These are phyloP conservation scores for Beris chalybata DNA, from an alignment of 2,888 invertebrate species.

Conservation along the genomic window DNA sequence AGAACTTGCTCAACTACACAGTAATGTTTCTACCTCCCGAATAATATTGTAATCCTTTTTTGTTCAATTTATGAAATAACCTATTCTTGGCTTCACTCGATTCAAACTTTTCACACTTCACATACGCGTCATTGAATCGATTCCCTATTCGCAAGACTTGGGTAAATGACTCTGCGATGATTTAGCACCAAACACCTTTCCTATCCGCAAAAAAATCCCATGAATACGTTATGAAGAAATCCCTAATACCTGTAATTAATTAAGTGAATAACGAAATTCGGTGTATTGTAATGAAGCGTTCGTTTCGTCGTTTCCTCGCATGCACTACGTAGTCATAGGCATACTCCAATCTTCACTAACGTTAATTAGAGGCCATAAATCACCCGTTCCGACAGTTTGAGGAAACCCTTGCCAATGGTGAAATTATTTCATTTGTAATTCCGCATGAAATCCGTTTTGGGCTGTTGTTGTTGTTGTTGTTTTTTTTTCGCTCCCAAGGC, in stretches of 20 bases:
- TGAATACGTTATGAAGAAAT: constrained; percentile 31
- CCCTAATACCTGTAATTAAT: constrained; percentile 27
- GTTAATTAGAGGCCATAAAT: constrained; percentile 30
- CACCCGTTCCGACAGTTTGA: constrained; percentile 28
- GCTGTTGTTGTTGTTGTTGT: too few species aligned
- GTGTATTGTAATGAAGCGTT: background rate
- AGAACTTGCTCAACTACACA: too few species aligned
- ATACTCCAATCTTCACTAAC: constrained; percentile 7
- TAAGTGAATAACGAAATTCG: constrained; percentile 14
- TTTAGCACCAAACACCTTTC: constrained; percentile 26
- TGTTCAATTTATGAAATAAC: too few species aligned
- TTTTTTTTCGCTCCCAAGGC: background rate
- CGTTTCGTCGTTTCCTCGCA: constrained; percentile 1
- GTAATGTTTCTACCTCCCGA: too few species aligned
- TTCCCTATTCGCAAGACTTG: constrained; percentile 9
- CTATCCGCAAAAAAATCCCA: constrained; percentile 5
- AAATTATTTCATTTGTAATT: constrained; percentile 31
- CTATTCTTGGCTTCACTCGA: too few species aligned
- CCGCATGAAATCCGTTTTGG: constrained; percentile 12
- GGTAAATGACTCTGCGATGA: constrained; percentile 25
- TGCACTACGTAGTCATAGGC: constrained; percentile 7
- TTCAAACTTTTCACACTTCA: too few species aligned
- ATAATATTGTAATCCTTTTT: too few species aligned
- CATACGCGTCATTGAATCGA: too few species aligned
- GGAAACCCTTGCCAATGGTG: constrained; percentile 27